Percentiles rank a stretch among this genome's conserved stretches.
Evolutionary conservation across 2,888 invertebrate species (phyloP).

Genomic region (Xanthorhoe spadicearia): DNA sequence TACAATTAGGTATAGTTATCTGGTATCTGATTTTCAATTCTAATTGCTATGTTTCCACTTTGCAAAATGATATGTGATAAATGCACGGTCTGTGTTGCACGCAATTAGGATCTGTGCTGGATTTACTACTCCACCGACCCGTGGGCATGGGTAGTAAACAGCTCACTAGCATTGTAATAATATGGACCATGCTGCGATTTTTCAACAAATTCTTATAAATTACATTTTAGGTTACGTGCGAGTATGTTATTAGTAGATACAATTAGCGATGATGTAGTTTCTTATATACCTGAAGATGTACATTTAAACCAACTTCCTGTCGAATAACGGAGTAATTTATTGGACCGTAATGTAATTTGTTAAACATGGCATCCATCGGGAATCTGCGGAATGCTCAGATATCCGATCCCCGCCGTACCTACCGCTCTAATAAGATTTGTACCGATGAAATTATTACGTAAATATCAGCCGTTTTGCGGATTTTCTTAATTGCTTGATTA

Average conservation of each 20-base stretch:
- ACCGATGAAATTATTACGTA: conserved; percentile 56
- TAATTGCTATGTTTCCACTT: not conserved
- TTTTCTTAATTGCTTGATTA: conserved; percentile 81
- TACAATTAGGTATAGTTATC: no score
- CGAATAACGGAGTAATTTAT: conserved; percentile 2
- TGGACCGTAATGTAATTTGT: conserved; percentile 14
- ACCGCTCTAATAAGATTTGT: conserved; percentile 41
- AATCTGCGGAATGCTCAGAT: conserved; percentile 15
- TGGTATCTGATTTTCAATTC: not conserved
- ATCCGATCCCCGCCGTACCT: conserved; percentile 21
- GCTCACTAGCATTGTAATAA: no score
- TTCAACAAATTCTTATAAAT: no score
- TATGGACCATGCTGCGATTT: no score
- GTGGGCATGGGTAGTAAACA: not conserved
- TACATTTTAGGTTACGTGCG: no score
- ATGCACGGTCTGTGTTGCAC: conserved; percentile 8
- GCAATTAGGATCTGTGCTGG: conserved; percentile 9
- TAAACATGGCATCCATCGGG: conserved; percentile 7
- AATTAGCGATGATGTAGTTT: not conserved
- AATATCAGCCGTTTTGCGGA: conserved; percentile 62
- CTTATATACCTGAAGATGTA: not conserved
- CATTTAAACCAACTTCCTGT: not conserved
- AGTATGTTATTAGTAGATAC: not conserved
- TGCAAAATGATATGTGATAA: conserved; percentile 16
- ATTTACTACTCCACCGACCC: conserved; percentile 3